Conservation (phyloP, 2,888 invertebrate species). For the Morpho achilles region DNA sequence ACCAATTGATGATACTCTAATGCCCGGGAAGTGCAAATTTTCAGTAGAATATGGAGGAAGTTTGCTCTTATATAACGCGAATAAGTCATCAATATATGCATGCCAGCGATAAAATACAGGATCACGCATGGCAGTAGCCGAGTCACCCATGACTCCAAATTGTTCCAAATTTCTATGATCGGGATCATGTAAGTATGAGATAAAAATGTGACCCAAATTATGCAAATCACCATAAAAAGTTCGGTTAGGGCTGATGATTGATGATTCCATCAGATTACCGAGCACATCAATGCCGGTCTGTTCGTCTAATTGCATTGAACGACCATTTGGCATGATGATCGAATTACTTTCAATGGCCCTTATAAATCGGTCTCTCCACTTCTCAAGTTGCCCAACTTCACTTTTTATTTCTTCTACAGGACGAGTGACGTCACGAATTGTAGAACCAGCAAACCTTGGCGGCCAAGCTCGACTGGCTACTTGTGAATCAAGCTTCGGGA, state of each 20-base stretch:
- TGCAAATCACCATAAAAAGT: constrained; percentile 88
- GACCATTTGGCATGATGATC: constrained; percentile 69
- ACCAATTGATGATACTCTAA: constrained; percentile 77
- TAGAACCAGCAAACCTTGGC: constrained; percentile 75
- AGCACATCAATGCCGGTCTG: constrained; percentile 86
- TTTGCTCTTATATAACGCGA: constrained; percentile 85
- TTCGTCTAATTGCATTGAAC: constrained; percentile 80
- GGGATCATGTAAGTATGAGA: constrained; percentile 89
- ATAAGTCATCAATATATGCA: constrained; percentile 87
- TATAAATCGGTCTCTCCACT: constrained; percentile 84
- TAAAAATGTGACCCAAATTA: constrained; percentile 89
- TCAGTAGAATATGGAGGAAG: constrained; percentile 81
- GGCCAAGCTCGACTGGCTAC: constrained; percentile 89
- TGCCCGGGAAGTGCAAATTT: constrained; percentile 81
- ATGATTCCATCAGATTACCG: constrained; percentile 89
- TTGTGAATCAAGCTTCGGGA: constrained; percentile 89
- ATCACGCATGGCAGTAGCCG: constrained; percentile 92
- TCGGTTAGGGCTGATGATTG: constrained; percentile 83
- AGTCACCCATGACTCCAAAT: constrained; percentile 90
- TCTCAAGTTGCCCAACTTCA: constrained; percentile 82
- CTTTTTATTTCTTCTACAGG: constrained; percentile 80
- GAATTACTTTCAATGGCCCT: constrained; percentile 78
- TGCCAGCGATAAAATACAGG: constrained; percentile 94
- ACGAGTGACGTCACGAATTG: constrained; percentile 78
- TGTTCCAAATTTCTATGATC: constrained; percentile 87